Conservation (phyloP, 2,113 vertebrate species). For the Oceanodroma tethys region DNA sequence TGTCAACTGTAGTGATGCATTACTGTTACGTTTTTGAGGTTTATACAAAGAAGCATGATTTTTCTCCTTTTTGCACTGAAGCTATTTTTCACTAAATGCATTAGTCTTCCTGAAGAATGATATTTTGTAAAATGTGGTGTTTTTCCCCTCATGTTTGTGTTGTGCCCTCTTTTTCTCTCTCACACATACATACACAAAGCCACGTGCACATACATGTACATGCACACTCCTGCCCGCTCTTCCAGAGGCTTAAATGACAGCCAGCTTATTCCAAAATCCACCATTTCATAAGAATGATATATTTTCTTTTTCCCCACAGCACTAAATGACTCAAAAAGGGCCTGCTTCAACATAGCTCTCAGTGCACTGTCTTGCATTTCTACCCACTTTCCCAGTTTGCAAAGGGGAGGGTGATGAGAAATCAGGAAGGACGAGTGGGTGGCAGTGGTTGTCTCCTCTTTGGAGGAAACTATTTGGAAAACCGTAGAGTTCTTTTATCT, state of each 20-base stretch:
- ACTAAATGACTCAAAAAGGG: background rate
- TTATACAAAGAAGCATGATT: background rate
- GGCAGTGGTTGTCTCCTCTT: conserved; percentile 16
- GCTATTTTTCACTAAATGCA: background rate
- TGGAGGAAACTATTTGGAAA: conserved; percentile 33
- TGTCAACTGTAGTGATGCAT: background rate
- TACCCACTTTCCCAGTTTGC: background rate
- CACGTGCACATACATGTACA: background rate
- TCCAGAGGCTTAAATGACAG: background rate
- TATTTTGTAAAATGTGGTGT: background rate
- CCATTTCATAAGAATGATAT: background rate
- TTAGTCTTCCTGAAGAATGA: background rate
- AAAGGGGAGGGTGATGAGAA: background rate
- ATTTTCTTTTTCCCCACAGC: background rate
- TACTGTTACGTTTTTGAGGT: background rate
- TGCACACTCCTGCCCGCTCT: background rate
- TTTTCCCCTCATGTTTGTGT: background rate
- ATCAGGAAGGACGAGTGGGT: background rate
- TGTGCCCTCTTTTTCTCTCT: background rate
- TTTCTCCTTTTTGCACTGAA: background rate
- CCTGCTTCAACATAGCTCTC: background rate
- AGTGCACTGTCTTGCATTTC: background rate
- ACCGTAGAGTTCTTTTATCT: conserved; percentile 7
- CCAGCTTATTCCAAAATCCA: background rate
- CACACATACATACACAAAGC: background rate